Evolutionary conservation across 2,888 invertebrate genomes (phyloP).

Genomic region (Exocentrus adspersus): DNA sequence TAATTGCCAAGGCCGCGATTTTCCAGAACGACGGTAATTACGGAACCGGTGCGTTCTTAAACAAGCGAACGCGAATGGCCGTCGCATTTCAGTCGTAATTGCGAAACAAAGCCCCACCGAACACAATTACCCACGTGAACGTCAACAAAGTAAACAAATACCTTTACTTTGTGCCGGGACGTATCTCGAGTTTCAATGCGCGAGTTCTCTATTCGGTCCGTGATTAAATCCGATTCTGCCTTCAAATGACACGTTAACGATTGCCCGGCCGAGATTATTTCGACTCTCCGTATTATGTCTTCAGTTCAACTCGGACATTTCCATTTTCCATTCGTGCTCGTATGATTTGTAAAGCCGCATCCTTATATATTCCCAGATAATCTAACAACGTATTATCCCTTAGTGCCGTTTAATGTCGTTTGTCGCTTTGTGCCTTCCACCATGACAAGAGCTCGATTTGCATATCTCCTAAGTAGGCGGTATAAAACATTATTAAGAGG

Average conservation of each 20-base stretch:
- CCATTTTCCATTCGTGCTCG: slow-evolving; percentile 35
- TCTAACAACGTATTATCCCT: slow-evolving; percentile 45
- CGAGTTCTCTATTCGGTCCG: not conserved
- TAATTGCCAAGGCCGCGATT: too few species aligned
- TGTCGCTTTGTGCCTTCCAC: slow-evolving; percentile 47
- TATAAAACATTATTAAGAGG: slow-evolving; percentile 44
- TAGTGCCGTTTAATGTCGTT: slow-evolving; percentile 48
- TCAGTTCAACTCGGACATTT: slow-evolving; percentile 35
- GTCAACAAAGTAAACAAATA: not conserved
- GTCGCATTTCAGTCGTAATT: too few species aligned
- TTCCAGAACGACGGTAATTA: too few species aligned
- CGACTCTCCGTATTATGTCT: slow-evolving; percentile 24
- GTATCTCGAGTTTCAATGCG: not conserved
- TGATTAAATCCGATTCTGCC: slow-evolving; percentile 18
- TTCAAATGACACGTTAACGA: slow-evolving; percentile 23
- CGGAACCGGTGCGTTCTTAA: too few species aligned
- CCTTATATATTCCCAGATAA: slow-evolving; percentile 41
- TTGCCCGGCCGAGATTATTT: slow-evolving; percentile 21
- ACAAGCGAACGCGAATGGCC: too few species aligned
- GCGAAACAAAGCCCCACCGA: not conserved
- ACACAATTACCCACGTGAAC: not conserved
- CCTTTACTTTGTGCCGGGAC: not conserved
- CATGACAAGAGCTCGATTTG: slow-evolving; percentile 45
- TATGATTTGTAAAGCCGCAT: slow-evolving; percentile 42
- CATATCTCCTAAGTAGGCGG: slow-evolving; percentile 46